phyloP scores from a whole-genome alignment of 2,113 vertebrate genomes.

The Eira barbara region DNA sequence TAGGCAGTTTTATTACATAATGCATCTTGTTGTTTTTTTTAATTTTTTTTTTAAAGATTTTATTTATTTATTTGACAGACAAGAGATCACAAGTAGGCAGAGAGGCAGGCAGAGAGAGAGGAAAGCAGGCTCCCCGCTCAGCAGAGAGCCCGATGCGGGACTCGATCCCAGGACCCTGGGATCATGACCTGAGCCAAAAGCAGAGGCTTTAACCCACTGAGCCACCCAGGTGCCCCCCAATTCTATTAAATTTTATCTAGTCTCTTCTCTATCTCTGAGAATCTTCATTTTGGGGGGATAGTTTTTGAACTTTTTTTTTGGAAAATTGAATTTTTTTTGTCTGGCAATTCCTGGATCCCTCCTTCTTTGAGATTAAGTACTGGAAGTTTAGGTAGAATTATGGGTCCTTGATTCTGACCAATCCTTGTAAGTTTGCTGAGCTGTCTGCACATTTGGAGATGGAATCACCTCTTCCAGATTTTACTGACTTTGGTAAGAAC shows the following conservation, averaged over 20 bases:
- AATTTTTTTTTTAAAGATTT: too few species aligned
- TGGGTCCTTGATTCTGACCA: not conserved
- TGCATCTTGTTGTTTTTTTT: not conserved
- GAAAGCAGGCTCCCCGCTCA: too few species aligned
- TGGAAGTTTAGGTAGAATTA: not conserved
- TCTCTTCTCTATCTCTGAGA: not conserved
- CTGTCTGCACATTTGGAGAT: not conserved
- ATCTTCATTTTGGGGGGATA: not conserved
- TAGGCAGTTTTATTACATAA: not conserved
- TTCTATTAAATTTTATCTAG: not conserved
- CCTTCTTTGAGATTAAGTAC: not conserved
- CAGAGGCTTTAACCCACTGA: too few species aligned
- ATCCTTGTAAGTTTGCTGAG: not conserved
- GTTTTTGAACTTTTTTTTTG: not conserved
- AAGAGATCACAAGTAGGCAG: too few species aligned
- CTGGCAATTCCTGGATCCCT: not conserved
- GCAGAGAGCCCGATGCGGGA: too few species aligned
- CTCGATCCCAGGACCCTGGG: too few species aligned
- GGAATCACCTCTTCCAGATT: not conserved
- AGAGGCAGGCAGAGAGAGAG: too few species aligned
- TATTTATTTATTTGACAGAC: too few species aligned
- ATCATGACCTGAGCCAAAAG: too few species aligned
- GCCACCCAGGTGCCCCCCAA: too few species aligned
- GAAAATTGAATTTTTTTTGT: not conserved
- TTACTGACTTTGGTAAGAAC: not conserved